Conservation (phyloP, 53 echinoderm and acorn worm genomes). For the Luidia sarsii region DNA sequence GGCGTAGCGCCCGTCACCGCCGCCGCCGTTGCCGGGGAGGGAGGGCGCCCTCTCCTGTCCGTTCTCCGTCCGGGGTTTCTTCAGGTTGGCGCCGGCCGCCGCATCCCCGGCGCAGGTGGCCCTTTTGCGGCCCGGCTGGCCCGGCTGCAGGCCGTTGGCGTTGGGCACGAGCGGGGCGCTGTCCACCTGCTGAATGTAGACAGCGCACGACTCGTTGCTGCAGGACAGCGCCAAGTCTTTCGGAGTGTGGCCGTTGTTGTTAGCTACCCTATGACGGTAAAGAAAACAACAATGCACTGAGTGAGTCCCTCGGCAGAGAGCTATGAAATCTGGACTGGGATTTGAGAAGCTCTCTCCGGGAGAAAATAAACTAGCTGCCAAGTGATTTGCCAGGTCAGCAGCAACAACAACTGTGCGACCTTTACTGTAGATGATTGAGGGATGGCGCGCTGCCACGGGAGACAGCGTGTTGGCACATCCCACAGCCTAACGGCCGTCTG, state of each 20-base stretch:
- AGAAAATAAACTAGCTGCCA: too few species aligned
- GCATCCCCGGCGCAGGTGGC: conserved; percentile 37
- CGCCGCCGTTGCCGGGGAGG: not conserved
- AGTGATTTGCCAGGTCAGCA: too few species aligned
- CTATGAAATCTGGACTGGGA: too few species aligned
- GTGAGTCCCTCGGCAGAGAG: too few species aligned
- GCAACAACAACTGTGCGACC: too few species aligned
- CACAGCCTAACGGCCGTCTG: too few species aligned
- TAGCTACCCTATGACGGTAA: conserved; percentile 30
- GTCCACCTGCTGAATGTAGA: conserved; percentile 56
- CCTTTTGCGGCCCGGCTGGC: conserved; percentile 37
- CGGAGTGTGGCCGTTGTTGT: conserved; percentile 66
- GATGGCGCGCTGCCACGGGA: too few species aligned
- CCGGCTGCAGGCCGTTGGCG: conserved; percentile 26
- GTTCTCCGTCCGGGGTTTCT: conserved; percentile 57
- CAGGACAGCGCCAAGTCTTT: conserved; percentile 64
- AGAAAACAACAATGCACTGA: too few species aligned
- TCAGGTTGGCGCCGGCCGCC: not conserved
- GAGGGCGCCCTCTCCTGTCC: not conserved
- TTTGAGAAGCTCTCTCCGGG: too few species aligned
- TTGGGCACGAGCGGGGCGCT: conserved; percentile 12
- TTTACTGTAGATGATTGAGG: too few species aligned
- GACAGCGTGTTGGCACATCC: too few species aligned
- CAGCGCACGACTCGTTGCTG: conserved; percentile 52
- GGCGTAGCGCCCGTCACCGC: not conserved